Conservation (phyloP, 2,888 invertebrate genomes). For the Caenorhabditis japonica region DNA sequence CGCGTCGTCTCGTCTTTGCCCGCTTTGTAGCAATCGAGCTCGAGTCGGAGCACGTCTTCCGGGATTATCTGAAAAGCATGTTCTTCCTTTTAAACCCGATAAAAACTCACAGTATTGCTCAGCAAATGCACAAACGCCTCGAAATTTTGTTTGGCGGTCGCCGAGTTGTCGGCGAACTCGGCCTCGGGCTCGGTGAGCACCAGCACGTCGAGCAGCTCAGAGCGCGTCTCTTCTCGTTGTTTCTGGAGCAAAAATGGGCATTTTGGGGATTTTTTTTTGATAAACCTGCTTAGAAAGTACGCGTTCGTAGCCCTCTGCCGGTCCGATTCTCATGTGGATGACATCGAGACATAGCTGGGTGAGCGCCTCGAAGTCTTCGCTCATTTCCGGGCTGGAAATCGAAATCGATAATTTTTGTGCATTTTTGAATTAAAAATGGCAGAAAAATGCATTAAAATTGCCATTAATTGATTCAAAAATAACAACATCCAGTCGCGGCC, state of each 20-base stretch:
- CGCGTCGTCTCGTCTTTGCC: constrained; percentile 52
- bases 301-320: constrained; percentile 28
- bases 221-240: constrained; percentile 23
- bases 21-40: constrained; percentile 63
- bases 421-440: too few species aligned
- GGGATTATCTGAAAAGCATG: constrained; percentile 65
- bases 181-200: constrained; percentile 59
- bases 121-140: constrained; percentile 48
- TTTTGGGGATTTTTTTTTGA: background rate
- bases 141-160: constrained; percentile 43
- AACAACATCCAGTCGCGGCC: background rate
- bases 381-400: constrained; percentile 5
- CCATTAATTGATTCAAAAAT: background rate
- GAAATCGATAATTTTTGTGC: too few species aligned
- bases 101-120: constrained; percentile 50
- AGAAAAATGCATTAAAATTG: constrained; percentile 3
- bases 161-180: constrained; percentile 40
- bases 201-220: constrained; percentile 65
- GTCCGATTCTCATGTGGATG: constrained; percentile 22
- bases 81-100: too few species aligned
- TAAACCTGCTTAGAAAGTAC: constrained; percentile 22
- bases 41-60: constrained; percentile 66
- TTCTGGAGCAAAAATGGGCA: constrained; percentile 24
- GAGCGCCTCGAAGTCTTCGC: constrained; percentile 18
- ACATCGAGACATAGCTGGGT: constrained; percentile 42